A percentile compares a stretch with the other conserved stretches of the same genome.
Conservation (phyloP, 2,797 vertebrate genomes). For the Peromyscus melanophrys region DNA sequence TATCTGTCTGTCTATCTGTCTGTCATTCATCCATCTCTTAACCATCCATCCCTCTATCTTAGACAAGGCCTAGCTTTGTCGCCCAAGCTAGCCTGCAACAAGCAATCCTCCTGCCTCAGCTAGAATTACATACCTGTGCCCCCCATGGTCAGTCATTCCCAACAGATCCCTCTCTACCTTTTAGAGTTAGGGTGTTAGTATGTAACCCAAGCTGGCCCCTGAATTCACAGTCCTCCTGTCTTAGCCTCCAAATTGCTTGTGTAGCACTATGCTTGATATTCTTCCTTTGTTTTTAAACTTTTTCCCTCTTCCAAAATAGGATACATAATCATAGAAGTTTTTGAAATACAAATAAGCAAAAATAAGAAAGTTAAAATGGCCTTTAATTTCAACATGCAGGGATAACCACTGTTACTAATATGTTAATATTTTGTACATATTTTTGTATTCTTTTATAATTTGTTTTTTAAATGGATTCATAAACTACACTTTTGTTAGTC, state of each 20-base stretch:
- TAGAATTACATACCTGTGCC: background rate
- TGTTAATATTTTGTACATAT: background rate
- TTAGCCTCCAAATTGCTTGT: background rate
- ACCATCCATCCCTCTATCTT: background rate
- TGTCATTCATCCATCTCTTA: background rate
- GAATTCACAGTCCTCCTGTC: background rate
- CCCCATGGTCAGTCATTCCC: background rate
- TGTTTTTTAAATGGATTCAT: background rate
- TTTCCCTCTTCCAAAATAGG: background rate
- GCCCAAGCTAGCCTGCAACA: background rate
- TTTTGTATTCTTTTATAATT: background rate
- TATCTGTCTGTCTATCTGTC: background rate
- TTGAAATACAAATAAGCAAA: constrained; percentile 58
- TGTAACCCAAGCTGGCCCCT: background rate
- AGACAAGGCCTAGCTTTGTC: background rate
- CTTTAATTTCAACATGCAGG: constrained; percentile 9
- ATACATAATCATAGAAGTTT: constrained; percentile 8
- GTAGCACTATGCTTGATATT: background rate
- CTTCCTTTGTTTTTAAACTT: constrained; percentile 44
- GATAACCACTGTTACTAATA: background rate
- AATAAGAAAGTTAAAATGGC: constrained; percentile 40
- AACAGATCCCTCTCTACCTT: background rate
- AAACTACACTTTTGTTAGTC: constrained; percentile 37
- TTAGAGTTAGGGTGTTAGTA: background rate
- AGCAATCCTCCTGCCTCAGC: background rate